These are phyloP conservation scores for Odontothrips loti DNA, from an alignment of 2,888 invertebrate genomes.

Conservation along the genomic window DNA sequence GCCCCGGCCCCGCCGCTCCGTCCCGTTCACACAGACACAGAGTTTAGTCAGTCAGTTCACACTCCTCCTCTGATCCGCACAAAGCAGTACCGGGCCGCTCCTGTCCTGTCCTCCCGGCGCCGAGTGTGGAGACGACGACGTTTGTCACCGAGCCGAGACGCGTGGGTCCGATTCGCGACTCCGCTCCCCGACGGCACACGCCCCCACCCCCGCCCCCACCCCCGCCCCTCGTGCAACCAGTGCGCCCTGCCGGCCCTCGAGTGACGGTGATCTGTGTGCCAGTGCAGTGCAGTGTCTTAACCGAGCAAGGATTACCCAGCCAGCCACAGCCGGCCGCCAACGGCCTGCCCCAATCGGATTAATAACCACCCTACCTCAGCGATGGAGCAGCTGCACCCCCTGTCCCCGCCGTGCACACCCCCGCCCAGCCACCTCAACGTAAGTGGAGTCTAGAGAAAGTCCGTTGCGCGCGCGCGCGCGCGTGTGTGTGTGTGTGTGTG, in stretches of 20 bases:
- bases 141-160: background rate
- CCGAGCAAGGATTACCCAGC: background rate
- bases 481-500: too few relatives aligned
- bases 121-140: background rate
- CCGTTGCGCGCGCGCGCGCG: too few relatives aligned
- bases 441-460: background rate
- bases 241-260: background rate
- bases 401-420: background rate
- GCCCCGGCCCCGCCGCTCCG: background rate
- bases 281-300: background rate
- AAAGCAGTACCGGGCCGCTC: too few relatives aligned
- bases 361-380: background rate
- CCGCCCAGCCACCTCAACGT: background rate
- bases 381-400: slow-evolving; percentile 10
- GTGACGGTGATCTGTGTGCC: background rate
- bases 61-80: background rate
- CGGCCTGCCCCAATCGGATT: background rate
- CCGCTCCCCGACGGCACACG: too few relatives aligned
- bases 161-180: too few relatives aligned
- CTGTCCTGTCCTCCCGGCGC: too few relatives aligned
- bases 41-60: slow-evolving; percentile 11
- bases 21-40: background rate
- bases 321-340: background rate
- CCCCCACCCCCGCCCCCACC: background rate
- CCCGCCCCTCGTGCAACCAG: background rate